Conservation (phyloP, 2,113 vertebrate genomes). For the Peucedramus taeniatus region DNA sequence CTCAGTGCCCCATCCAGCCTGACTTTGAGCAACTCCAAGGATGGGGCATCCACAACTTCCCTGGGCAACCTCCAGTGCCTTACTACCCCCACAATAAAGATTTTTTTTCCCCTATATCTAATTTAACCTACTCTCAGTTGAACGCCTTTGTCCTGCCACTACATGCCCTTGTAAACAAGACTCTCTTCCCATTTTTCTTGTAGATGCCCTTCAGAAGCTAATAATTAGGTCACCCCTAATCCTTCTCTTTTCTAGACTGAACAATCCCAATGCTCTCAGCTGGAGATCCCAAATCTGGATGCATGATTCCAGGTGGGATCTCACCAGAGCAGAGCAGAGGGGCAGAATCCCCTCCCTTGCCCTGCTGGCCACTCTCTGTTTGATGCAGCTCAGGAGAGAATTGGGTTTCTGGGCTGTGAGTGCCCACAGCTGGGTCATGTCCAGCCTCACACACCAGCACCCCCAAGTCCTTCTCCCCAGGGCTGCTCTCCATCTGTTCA, state of each 20-base stretch:
- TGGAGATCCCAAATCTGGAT: background rate
- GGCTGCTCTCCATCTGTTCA: background rate
- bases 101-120: no score
- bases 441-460: background rate
- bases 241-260: background rate
- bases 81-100: background rate
- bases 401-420: background rate
- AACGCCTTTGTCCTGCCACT: background rate
- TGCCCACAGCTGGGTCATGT: no score
- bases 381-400: background rate
- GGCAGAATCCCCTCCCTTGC: rapidly evolving
- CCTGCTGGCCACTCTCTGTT: background rate
- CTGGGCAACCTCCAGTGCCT: background rate
- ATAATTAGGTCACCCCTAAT: background rate
- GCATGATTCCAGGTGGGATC: rapidly evolving
- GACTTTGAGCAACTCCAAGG: background rate
- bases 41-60: background rate
- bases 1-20: background rate
- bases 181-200: background rate
- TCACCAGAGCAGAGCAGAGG: background rate
- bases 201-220: background rate
- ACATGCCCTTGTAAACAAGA: background rate
- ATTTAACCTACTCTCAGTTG: background rate
- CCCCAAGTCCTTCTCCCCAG: background rate
- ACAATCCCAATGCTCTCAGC: background rate